phyloP scores from a whole-genome alignment of 2,113 vertebrate genomes.

The Delphinus delphis region DNA sequence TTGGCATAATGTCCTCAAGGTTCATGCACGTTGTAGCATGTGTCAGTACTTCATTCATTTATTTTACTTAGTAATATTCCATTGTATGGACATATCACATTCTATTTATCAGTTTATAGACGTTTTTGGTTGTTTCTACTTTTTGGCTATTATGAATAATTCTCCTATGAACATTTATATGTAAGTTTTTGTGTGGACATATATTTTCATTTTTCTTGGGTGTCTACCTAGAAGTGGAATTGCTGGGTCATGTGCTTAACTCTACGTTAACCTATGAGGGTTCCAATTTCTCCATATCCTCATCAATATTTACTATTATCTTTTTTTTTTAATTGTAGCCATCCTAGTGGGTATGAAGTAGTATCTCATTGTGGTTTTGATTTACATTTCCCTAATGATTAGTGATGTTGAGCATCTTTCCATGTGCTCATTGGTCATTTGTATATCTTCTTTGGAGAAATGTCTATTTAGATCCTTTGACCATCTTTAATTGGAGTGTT shows the following conservation, averaged over 20 bases:
- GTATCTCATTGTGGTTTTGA: slow-evolving; percentile 2
- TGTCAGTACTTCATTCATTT: not conserved
- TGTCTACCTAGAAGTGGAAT: not conserved
- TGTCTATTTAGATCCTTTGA: not conserved
- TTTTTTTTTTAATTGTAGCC: not conserved
- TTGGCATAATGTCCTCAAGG: not conserved
- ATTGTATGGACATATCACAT: not conserved
- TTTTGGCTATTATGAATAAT: not conserved
- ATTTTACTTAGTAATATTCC: not conserved
- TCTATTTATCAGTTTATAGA: slow-evolving; percentile 16
- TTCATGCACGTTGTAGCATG: not conserved
- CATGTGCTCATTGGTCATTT: not conserved
- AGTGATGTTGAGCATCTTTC: slow-evolving; percentile 20
- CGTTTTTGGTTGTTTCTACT: not conserved
- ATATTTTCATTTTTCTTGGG: not conserved
- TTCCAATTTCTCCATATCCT: not conserved
- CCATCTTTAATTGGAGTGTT: not conserved
- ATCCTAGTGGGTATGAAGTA: not conserved
- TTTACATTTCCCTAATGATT: not conserved
- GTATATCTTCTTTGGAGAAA: not conserved
- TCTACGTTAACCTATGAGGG: not conserved
- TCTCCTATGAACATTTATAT: not conserved
- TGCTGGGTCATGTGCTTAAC: not conserved
- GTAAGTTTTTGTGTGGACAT: not conserved
- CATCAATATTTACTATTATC: not conserved